Evolutionary conservation across 2,113 vertebrate genomes (phyloP).

Genomic region (Ellobius talpinus): DNA sequence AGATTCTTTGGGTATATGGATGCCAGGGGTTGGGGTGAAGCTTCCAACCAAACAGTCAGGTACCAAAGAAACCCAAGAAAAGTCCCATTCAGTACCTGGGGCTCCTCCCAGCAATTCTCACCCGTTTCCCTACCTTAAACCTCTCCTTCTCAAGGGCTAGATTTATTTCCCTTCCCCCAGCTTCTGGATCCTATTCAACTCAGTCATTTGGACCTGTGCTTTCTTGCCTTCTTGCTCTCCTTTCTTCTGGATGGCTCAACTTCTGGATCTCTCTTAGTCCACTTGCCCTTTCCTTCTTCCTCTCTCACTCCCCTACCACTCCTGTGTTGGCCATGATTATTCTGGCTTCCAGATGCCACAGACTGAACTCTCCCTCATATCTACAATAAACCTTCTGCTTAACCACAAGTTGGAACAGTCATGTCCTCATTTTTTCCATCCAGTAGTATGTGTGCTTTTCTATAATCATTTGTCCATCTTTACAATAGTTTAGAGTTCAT

Average conservation of each 20-base stretch:
- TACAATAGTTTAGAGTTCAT: neutral
- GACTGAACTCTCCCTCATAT: neutral
- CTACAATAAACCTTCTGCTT: neutral
- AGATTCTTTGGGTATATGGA: too few relatives aligned
- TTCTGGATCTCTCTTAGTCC: neutral
- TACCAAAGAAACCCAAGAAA: neutral
- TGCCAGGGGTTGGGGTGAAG: too few relatives aligned
- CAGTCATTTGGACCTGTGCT: neutral
- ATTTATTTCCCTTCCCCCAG: neutral
- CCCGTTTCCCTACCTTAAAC: neutral
- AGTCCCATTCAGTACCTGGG: neutral
- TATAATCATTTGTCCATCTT: neutral
- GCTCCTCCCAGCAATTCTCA: neutral
- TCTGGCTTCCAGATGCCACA: neutral
- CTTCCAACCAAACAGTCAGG: too few relatives aligned
- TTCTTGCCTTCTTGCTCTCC: neutral
- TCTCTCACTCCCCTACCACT: neutral
- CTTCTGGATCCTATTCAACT: neutral
- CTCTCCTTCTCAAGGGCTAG: accelerated
- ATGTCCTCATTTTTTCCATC: neutral
- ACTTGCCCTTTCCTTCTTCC: too few relatives aligned
- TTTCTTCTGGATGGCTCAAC: neutral
- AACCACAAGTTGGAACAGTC: neutral
- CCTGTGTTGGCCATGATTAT: neutral
- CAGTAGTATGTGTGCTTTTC: neutral